These are phyloP conservation scores for Gnathonemus longibarbis DNA, from an alignment of 2,113 vertebrate species.

Conservation along the genomic window DNA sequence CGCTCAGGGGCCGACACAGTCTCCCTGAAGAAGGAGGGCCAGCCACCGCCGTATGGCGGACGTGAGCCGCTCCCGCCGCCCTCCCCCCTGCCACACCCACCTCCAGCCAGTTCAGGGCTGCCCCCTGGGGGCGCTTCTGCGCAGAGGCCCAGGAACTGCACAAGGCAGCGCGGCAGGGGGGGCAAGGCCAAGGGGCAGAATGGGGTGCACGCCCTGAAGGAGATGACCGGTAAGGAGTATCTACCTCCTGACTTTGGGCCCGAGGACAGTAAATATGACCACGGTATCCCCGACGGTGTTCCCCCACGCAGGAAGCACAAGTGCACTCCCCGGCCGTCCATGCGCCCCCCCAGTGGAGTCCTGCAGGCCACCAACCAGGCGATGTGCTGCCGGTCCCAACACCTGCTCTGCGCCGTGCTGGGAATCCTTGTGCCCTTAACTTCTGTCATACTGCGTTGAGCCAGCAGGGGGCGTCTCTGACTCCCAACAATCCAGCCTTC, in stretches of 20 bases:
- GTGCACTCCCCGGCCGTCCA: conserved; percentile 76
- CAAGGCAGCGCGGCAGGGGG: conserved; percentile 63
- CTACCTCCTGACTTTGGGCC: conserved; percentile 48
- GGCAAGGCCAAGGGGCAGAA: conserved; percentile 63
- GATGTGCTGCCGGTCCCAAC: conserved; percentile 46
- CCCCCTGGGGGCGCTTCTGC: conserved; percentile 64
- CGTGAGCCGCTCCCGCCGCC: conserved; percentile 53
- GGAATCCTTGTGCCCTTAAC: conserved; percentile 59
- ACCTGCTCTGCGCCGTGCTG: conserved; percentile 53
- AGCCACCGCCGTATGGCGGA: conserved; percentile 49
- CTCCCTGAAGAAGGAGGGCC: conserved; percentile 68
- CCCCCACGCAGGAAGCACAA: conserved; percentile 77
- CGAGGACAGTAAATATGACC: conserved; percentile 52
- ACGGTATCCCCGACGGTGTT: conserved; percentile 49
- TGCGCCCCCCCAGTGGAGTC: conserved; percentile 80
- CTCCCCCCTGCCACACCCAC: conserved; percentile 49
- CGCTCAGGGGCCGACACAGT: conserved; percentile 71
- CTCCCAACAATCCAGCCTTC: conserved; percentile 32
- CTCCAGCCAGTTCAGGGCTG: conserved; percentile 63
- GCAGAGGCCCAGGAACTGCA: conserved; percentile 71
- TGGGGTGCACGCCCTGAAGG: conserved; percentile 58
- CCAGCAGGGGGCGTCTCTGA: conserved; percentile 12
- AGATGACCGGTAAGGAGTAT: conserved; percentile 65
- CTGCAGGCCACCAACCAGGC: conserved; percentile 69
- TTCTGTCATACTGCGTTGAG: conserved; percentile 74